These are phyloP conservation scores for Brachystomella parvula DNA, from an alignment of 1,140 invertebrate species.

Conservation along the genomic window DNA sequence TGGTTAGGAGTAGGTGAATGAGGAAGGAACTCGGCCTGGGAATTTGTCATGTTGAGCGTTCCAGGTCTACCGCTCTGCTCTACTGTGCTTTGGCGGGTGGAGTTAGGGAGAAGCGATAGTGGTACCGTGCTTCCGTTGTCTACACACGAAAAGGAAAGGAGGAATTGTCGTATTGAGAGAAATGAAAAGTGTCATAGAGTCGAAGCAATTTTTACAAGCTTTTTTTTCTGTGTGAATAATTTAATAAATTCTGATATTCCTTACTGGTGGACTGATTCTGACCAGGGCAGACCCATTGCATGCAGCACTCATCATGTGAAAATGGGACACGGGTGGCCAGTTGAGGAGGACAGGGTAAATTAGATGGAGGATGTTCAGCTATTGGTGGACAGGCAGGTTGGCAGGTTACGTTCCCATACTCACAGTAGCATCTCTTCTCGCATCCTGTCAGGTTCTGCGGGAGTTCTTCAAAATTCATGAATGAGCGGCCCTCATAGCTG, in stretches of 20 bases:
- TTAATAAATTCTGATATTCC: too few relatives aligned
- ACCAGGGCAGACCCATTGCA: constrained; percentile 45
- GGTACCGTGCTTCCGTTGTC: not conserved
- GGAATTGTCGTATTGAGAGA: not conserved
- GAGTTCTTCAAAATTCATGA: constrained; percentile 57
- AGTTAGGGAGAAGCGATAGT: not conserved
- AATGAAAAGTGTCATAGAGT: not conserved
- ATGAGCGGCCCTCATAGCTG: constrained; percentile 11
- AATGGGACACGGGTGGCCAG: constrained; percentile 58
- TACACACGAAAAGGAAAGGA: not conserved
- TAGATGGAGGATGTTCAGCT: constrained; percentile 60
- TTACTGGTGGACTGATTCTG: constrained; percentile 15
- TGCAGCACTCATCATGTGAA: constrained; percentile 63
- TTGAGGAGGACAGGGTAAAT: constrained; percentile 58
- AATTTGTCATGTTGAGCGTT: not conserved
- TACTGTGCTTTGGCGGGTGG: not conserved
- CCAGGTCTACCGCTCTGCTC: not conserved
- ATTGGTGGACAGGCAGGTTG: constrained; percentile 66
- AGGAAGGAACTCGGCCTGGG: not conserved
- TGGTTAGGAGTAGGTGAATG: not conserved
- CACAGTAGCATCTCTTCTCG: constrained; percentile 74
- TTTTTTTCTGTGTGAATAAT: too few relatives aligned
- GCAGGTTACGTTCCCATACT: constrained; percentile 75
- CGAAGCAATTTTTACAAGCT: not conserved
- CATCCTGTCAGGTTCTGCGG: constrained; percentile 65